Evolutionary conservation across 2,888 invertebrate species (phyloP).

Genomic region (Syrphus vitripennis): DNA sequence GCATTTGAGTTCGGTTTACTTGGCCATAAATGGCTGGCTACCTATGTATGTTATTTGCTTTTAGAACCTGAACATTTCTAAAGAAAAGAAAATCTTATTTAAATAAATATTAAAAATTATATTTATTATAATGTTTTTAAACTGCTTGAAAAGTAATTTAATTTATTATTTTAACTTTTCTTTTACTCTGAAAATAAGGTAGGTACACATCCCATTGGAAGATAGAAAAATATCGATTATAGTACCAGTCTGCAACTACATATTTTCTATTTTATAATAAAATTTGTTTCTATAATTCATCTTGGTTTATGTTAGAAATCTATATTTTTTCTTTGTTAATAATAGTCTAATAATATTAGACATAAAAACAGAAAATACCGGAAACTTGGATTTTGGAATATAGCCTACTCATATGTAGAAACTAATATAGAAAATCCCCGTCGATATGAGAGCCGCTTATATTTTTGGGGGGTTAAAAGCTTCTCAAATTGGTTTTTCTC

Average conservation of each 20-base stretch:
- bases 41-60: neutral
- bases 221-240: conserved; percentile 55
- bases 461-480: too few relatives aligned
- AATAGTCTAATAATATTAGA: too few relatives aligned
- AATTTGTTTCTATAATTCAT: neutral
- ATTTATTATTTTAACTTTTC: neutral
- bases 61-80: neutral
- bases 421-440: too few relatives aligned
- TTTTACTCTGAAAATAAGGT: neutral
- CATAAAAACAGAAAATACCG: too few relatives aligned
- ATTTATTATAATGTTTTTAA: neutral
- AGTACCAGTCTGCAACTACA: conserved; percentile 42
- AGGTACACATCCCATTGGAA: neutral
- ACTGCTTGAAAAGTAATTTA: neutral
- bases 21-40: neutral
- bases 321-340: too few relatives aligned
- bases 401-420: too few relatives aligned
- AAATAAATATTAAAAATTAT: neutral
- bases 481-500: too few relatives aligned
- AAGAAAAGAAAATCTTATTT: neutral
- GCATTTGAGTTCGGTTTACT: neutral
- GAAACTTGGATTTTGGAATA: too few relatives aligned
- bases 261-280: conserved; percentile 18
- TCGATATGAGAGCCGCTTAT: too few relatives aligned
- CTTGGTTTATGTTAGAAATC: too few relatives aligned